Evolutionary conservation across 2,113 vertebrate species (phyloP), one percentile per base, ranked within the genome.

Genomic region (Struthio camelus): DNA sequence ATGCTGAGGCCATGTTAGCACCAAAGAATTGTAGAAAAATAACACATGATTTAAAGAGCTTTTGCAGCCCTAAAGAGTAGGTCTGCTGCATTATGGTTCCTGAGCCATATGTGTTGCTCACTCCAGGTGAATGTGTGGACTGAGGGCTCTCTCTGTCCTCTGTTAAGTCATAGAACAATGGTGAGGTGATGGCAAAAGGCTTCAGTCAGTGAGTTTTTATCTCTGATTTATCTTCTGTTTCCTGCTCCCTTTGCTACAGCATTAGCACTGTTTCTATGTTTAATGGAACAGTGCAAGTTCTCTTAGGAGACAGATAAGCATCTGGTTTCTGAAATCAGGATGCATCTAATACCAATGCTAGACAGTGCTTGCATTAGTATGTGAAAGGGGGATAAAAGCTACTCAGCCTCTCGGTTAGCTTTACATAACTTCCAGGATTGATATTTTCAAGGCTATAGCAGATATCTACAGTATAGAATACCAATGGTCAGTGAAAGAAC

Each of bases 11-110:
- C 28, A 48, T 15, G 75, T 70, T 62, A 79, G 4, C 10, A 48
- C 5, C 1, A 69, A 72, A 72, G 5, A 34, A 24, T 13, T 22
- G 1, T 27, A 46, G 61, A 77, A 53, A 42, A n/a, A 53, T 9
- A 0, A 2, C 2, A 9, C 5, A 1, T 38, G 7, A 70, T 73
- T 71, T 48, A 38, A 80, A 80, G 20, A 1, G 8, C 6, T 56
- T 77, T 77, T 66, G 38, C 6, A 56, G 13, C 38, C 6, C 10
- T 30, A 59, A 69, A 61, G 4, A 3, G 2, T 16, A 61, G 5
- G 3, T 73, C 84, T 91, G 8, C 25, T 72, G 10, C 67, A 44
- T 3, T 86, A 9, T 50, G 23, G 10, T 4, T 69, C 9, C 13
- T 13, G 6, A 82, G 10, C 64, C 17, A 50, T 28, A 34, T 58